Evolutionary conservation across 2,113 vertebrate species (phyloP), one percentile per base, ranked within the genome.

Genomic region (Calidris pugnax): DNA sequence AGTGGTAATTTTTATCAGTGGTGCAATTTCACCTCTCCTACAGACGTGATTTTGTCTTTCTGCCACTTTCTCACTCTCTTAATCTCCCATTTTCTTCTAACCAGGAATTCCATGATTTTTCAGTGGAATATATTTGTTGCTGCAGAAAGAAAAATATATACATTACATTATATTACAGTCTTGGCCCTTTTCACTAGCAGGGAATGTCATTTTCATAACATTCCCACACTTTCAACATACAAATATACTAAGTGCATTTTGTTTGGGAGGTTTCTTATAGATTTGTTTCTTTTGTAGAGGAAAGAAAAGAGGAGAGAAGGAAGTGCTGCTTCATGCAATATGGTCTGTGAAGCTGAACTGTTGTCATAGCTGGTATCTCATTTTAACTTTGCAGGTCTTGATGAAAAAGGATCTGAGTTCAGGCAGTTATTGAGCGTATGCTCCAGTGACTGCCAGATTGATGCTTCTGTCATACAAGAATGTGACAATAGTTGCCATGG

Each of bases 381-480:
- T 95, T 97, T 97, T 97, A 95, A 97, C 96, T 96, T 97, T 91
- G 43, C 87, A 88, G 85, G 91, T 88, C 37, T 96, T 89, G 92
- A 93, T 89, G 80, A 91, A 96, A 97, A 88, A 87, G 78, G 93
- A 92, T 97, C 90, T 94, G 89, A 96, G 89, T 97, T 97, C 94
- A 94, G 86, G 93, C 96, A 97, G 96, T 95, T 95, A 96, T 90
- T 97, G 96, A 97, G 56, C 57, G 80, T 95, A 96, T 96, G 96
- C 90, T 97, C 97, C 95, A 97, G 93, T 95, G 97, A 94, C 95
- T 98, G 87, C 93, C 80, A 93, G 90, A 97, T 94, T 97, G 97
- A 97, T 94, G 96, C 64, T 93, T 96, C 96, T 96, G 80, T 96
- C 96, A 97, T 95, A 88, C 67, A 97, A 87, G 93, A 97, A 95